Percentiles rank a stretch among this genome's conserved stretches.
phyloP scores from a whole-genome alignment of 2,888 invertebrate species.

The Lamellibrachia columna region DNA sequence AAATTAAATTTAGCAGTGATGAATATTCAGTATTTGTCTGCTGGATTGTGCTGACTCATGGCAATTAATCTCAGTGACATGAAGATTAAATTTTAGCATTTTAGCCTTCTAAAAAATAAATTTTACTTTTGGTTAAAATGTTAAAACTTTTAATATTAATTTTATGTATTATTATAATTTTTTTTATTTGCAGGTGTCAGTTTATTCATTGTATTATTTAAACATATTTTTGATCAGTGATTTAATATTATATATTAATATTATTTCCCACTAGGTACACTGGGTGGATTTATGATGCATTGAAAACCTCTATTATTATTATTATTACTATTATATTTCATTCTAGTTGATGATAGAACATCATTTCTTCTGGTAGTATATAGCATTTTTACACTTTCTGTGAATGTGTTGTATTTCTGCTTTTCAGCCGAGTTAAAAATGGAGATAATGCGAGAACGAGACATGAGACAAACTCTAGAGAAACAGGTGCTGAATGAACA shows the following conservation, averaged over 20 bases:
- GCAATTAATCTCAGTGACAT: background rate
- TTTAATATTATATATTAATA: background rate
- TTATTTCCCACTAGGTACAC: background rate
- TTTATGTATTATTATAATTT: no score
- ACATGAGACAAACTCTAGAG: slow-evolving; percentile 92
- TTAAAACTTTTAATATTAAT: background rate
- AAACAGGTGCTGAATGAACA: slow-evolving; percentile 92
- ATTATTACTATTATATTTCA: background rate
- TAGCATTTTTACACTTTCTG: background rate
- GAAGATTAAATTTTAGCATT: no score
- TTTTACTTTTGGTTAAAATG: background rate
- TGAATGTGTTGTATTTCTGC: slow-evolving; percentile 46
- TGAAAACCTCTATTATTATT: background rate
- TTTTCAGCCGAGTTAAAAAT: slow-evolving; percentile 93
- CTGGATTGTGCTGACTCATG: background rate
- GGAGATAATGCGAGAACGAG: slow-evolving; percentile 91
- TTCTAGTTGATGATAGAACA: background rate
- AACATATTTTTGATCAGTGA: background rate
- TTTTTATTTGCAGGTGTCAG: no score
- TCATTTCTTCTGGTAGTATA: background rate
- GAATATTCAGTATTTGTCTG: background rate
- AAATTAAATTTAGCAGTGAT: background rate
- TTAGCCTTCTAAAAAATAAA: no score
- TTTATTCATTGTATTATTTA: no score
- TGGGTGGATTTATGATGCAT: background rate